Percentiles rank a stretch among this genome's conserved stretches.
Conservation (phyloP, 2,888 invertebrate genomes). For the Hypsopygia costalis region DNA sequence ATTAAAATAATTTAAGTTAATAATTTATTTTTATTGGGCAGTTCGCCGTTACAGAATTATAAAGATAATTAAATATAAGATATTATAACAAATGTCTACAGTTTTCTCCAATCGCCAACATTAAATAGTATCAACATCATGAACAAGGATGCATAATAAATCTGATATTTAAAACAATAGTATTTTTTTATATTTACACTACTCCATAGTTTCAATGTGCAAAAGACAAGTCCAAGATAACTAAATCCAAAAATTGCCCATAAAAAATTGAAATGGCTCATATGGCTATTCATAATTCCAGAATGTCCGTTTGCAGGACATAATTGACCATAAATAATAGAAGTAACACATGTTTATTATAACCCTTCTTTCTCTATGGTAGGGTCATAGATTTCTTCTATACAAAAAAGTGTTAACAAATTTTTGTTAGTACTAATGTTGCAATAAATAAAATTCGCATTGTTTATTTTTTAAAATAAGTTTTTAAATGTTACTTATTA, state of each 20-base stretch:
- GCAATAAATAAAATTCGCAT: constrained; percentile 16
- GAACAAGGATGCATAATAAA: no score
- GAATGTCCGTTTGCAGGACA: constrained; percentile 55
- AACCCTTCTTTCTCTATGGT: constrained; percentile 38
- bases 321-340: constrained; percentile 78
- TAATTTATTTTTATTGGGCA: no score
- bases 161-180: no score
- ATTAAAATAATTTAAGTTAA: no score
- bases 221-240: constrained; percentile 34
- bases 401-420: constrained; percentile 30
- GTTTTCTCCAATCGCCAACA: no score
- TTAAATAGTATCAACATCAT: no score
- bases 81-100: no score
- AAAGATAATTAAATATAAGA: no score
- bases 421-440: constrained; percentile 16
- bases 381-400: constrained; percentile 29
- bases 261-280: constrained; percentile 45
- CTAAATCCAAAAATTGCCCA: constrained; percentile 49
- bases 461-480: constrained; percentile 6
- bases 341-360: constrained; percentile 67
- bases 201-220: constrained; percentile 20
- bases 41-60: no score
- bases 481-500: constrained; percentile 3
- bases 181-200: no score
- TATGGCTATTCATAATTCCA: constrained; percentile 53